A percentile compares a stretch with the other conserved stretches of the same genome.
Evolutionary conservation across 2,888 invertebrate species (phyloP).

Genomic region (Temnothorax rugatulus): DNA sequence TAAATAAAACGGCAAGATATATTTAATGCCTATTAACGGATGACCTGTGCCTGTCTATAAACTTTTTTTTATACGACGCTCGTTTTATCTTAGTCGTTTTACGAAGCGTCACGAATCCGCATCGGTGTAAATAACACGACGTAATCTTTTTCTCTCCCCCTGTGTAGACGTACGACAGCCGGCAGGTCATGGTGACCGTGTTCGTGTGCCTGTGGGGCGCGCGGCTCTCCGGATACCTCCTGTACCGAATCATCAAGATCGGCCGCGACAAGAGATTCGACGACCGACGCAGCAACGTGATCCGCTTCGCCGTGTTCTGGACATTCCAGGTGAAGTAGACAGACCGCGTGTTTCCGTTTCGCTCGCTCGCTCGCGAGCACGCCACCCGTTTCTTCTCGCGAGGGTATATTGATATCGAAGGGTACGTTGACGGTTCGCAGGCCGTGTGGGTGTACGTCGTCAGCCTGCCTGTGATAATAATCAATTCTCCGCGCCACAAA

Average conservation of each 20-base stretch:
- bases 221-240: constrained; percentile 94
- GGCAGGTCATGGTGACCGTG: constrained; percentile 96
- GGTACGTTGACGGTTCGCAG: constrained; percentile 85
- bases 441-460: constrained; percentile 97
- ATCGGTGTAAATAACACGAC: not conserved
- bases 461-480: constrained; percentile 96
- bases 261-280: constrained; percentile 97
- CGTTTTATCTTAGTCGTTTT: not conserved
- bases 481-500: constrained; percentile 94
- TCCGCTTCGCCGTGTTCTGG: constrained; percentile 97
- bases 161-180: constrained; percentile 92
- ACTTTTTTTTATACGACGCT: not conserved
- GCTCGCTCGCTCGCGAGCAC: not conserved
- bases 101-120: not conserved
- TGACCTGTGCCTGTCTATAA: constrained; percentile 1
- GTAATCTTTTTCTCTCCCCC: constrained; percentile 56
- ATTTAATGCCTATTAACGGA: constrained; percentile 29
- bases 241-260: constrained; percentile 96
- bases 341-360: not conserved
- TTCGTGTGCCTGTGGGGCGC: constrained; percentile 96
- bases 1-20: constrained; percentile 33
- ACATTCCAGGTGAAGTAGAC: constrained; percentile 91
- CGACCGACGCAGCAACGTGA: constrained; percentile 94
- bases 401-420: not conserved
- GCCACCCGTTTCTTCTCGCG: not conserved